These are phyloP conservation scores for Zosterops borbonicus DNA, from an alignment of 2,113 vertebrate genomes.

Conservation along the genomic window DNA sequence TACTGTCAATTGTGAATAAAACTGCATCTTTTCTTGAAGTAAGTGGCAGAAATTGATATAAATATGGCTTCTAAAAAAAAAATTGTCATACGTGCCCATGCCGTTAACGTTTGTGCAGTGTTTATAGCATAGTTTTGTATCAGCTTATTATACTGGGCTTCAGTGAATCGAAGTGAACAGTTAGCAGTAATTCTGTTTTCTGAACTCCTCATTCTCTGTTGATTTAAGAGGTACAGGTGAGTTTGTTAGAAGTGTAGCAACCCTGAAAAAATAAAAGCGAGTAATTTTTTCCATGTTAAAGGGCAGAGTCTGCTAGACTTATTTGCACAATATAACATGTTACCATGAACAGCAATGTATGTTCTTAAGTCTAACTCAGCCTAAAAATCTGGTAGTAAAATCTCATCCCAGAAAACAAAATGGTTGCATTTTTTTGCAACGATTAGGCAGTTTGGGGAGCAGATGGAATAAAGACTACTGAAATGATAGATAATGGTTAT, in stretches of 20 bases:
- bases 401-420: neutral
- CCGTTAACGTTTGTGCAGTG: neutral
- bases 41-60: neutral
- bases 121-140: neutral
- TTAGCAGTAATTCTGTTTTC: neutral
- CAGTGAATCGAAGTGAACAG: neutral
- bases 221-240: neutral
- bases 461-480: neutral
- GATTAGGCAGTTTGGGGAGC: neutral
- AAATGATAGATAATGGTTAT: neutral
- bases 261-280: neutral
- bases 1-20: neutral
- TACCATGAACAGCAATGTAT: neutral
- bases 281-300: neutral
- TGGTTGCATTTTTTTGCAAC: neutral
- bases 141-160: neutral
- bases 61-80: neutral
- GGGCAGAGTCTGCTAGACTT: neutral
- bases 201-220: neutral
- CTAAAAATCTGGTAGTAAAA: neutral
- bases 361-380: neutral
- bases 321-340: neutral
- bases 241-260: neutral
- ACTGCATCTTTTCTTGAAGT: neutral
- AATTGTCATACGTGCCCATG: rapidly evolving